Conservation (phyloP, 2,113 vertebrate genomes). For the Heteronetta atricapilla region DNA sequence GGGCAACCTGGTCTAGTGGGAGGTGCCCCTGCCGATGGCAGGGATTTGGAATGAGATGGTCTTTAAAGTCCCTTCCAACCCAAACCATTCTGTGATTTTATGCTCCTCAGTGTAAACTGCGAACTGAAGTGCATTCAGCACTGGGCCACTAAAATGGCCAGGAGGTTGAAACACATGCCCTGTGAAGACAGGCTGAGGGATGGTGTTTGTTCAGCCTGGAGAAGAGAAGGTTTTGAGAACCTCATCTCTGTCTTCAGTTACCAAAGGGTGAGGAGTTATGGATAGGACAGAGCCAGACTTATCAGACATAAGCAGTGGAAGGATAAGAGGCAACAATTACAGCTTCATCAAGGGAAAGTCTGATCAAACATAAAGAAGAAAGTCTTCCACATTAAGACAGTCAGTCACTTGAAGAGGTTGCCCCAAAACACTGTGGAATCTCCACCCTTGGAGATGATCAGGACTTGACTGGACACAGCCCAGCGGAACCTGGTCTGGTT, state of each 20-base stretch:
- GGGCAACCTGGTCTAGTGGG: no score
- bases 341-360: not conserved
- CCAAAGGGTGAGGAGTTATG: not conserved
- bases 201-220: not conserved
- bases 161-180: not conserved
- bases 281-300: not conserved
- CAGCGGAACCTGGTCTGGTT: not conserved
- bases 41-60: no score
- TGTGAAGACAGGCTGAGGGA: not conserved
- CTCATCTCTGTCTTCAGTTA: not conserved
- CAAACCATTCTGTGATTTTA: no score
- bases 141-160: not conserved
- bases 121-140: not conserved
- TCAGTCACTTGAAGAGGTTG: not conserved
- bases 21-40: no score
- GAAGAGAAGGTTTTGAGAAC: not conserved
- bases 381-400: not conserved
- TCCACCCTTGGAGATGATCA: not conserved
- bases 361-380: not conserved
- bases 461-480: not conserved
- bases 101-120: not conserved
- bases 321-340: not conserved
- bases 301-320: not conserved
- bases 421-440: not conserved
- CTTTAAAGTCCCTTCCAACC: no score